Conservation (phyloP, 2,113 vertebrate species). For the Thunnus thynnus region DNA sequence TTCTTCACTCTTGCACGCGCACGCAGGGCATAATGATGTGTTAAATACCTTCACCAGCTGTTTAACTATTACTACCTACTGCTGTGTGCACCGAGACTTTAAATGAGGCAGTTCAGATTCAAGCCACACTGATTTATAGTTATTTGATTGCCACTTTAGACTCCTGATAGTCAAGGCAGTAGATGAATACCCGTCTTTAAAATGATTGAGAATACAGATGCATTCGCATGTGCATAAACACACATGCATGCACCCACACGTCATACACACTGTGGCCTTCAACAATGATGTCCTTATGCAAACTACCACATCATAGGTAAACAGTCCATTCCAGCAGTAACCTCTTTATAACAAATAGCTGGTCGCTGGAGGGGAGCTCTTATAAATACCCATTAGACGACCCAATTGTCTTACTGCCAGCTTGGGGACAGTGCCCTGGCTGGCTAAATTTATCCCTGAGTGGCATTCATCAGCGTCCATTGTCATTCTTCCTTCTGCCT, state of each 20-base stretch:
- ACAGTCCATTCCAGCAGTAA: slow-evolving; percentile 71
- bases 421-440: slow-evolving; percentile 59
- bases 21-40: slow-evolving; percentile 61
- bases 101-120: slow-evolving; percentile 27
- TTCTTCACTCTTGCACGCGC: slow-evolving; percentile 5
- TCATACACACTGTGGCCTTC: slow-evolving; percentile 30
- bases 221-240: slow-evolving; percentile 27
- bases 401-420: slow-evolving; percentile 83
- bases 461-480: slow-evolving; percentile 83
- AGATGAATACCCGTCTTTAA: slow-evolving; percentile 31
- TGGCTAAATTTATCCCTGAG: slow-evolving; percentile 77
- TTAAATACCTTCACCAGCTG: slow-evolving; percentile 75
- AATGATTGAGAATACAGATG: slow-evolving; percentile 30
- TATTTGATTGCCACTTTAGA: slow-evolving; percentile 38
- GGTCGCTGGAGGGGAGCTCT: slow-evolving; percentile 62
- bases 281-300: slow-evolving; percentile 44
- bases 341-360: slow-evolving; percentile 78
- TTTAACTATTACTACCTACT: slow-evolving; percentile 47
- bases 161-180: slow-evolving; percentile 10
- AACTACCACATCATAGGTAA: slow-evolving; percentile 54
- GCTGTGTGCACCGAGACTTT: slow-evolving; percentile 13
- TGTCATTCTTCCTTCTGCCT: slow-evolving; percentile 75
- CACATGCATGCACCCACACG: neutral
- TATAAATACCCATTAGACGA: slow-evolving; percentile 84
- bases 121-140: neutral